phyloP scores from a whole-genome alignment of 2,888 invertebrate species.

The Zele albiditarsus region DNA sequence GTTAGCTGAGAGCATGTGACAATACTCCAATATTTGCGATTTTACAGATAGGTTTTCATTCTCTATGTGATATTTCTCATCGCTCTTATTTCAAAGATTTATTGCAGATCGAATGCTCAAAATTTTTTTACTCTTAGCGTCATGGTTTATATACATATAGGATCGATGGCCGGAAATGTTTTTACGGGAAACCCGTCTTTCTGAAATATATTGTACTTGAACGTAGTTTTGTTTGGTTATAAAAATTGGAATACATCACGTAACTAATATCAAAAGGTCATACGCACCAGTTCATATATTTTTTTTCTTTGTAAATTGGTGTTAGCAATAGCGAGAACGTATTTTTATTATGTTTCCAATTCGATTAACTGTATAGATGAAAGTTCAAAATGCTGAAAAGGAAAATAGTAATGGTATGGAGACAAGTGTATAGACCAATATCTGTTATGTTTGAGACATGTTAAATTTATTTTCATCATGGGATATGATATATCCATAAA shows the following conservation, averaged over 20 bases:
- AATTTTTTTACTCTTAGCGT: constrained; percentile 19
- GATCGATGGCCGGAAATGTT: background rate
- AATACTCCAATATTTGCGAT: background rate
- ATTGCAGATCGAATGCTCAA: constrained; percentile 30
- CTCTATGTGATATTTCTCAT: constrained; percentile 21
- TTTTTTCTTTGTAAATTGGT: too few relatives aligned
- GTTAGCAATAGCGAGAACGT: too few relatives aligned
- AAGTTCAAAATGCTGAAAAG: background rate
- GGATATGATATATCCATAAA: too few relatives aligned
- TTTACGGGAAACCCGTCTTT: background rate
- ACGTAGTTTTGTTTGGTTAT: too few relatives aligned
- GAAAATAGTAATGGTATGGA: background rate
- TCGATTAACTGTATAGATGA: too few relatives aligned
- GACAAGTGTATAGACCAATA: background rate
- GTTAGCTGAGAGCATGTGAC: background rate
- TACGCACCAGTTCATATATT: too few relatives aligned
- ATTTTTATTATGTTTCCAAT: too few relatives aligned
- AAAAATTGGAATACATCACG: too few relatives aligned
- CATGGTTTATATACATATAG: background rate
- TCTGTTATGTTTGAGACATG: too few relatives aligned
- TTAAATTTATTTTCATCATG: too few relatives aligned
- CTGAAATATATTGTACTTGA: too few relatives aligned
- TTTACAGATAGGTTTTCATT: background rate
- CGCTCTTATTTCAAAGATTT: constrained; percentile 21
- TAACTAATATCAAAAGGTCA: too few relatives aligned